Conservation (phyloP, 2,888 invertebrate genomes). For the Luffia ferchaultella region DNA sequence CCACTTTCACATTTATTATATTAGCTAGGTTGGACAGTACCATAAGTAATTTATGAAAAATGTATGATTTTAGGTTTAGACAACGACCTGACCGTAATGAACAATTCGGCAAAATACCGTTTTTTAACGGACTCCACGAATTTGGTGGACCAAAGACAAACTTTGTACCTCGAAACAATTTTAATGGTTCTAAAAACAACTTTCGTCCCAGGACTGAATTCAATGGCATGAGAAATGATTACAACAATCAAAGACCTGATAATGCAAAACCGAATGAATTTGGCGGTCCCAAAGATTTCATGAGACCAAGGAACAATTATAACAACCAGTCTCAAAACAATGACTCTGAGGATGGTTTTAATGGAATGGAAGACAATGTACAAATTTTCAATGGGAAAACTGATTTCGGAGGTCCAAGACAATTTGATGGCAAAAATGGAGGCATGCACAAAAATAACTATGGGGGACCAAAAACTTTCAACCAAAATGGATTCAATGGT, state of each 20-base stretch:
- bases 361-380: conserved; percentile 40
- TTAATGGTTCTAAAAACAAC: conserved; percentile 41
- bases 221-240: conserved; percentile 54
- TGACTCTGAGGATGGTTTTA: conserved; percentile 45
- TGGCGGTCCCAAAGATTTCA: conserved; percentile 55
- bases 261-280: conserved; percentile 49
- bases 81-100: conserved; percentile 71
- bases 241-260: conserved; percentile 40
- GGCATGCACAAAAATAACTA: conserved; percentile 39
- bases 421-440: conserved; percentile 20
- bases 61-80: conserved; percentile 50
- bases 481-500: conserved; percentile 31
- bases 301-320: conserved; percentile 49
- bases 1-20: no score
- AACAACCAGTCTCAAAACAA: conserved; percentile 41
- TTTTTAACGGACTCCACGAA: conserved; percentile 43
- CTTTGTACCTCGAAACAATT: conserved; percentile 47
- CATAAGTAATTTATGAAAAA: background rate
- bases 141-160: conserved; percentile 57
- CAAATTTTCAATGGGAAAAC: conserved; percentile 49
- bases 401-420: conserved; percentile 60
- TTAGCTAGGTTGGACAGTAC: no score
- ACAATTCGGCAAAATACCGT: conserved; percentile 68
- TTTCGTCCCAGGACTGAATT: conserved; percentile 59
- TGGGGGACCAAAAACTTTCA: conserved; percentile 41